These are phyloP conservation scores for Thymelicus lineola DNA, from an alignment of 2,888 invertebrate genomes.

Conservation along the genomic window DNA sequence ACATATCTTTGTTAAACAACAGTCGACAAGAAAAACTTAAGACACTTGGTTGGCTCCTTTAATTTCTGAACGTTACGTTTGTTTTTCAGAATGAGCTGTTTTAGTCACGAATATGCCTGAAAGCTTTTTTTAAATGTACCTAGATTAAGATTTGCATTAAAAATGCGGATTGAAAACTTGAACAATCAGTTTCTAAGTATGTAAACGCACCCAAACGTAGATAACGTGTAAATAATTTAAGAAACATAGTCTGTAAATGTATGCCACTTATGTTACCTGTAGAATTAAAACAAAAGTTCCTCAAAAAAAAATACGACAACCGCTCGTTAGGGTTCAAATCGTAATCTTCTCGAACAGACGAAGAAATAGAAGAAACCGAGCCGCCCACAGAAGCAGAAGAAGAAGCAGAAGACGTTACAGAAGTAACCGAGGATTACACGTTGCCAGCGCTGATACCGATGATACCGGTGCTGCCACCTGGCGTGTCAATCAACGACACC, in stretches of 20 bases:
- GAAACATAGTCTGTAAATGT: not conserved
- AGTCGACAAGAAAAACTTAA: no score
- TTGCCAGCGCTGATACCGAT: slow-evolving; percentile 46
- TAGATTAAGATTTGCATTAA: no score
- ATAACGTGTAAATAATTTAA: slow-evolving; percentile 27
- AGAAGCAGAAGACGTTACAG: slow-evolving; percentile 44
- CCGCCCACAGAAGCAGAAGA: slow-evolving; percentile 53
- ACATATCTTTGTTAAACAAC: no score
- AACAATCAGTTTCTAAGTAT: not conserved
- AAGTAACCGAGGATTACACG: slow-evolving; percentile 54
- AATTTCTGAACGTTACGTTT: no score
- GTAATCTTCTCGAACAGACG: slow-evolving; percentile 68
- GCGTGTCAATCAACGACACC: slow-evolving; percentile 58
- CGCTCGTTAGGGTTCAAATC: slow-evolving; percentile 60
- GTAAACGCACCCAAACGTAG: slow-evolving; percentile 1
- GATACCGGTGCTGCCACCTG: slow-evolving; percentile 58
- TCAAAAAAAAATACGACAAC: slow-evolving; percentile 75
- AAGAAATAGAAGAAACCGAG: slow-evolving; percentile 70
- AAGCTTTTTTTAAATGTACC: not conserved
- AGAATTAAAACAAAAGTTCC: no score
- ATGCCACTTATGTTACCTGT: not conserved
- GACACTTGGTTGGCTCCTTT: no score
- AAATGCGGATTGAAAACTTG: not conserved
- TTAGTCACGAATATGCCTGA: not conserved
- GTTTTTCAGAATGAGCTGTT: not conserved